These are phyloP conservation scores for Arrhamphus sclerolepis DNA, from an alignment of 2,797 vertebrate species.

Conservation along the genomic window DNA sequence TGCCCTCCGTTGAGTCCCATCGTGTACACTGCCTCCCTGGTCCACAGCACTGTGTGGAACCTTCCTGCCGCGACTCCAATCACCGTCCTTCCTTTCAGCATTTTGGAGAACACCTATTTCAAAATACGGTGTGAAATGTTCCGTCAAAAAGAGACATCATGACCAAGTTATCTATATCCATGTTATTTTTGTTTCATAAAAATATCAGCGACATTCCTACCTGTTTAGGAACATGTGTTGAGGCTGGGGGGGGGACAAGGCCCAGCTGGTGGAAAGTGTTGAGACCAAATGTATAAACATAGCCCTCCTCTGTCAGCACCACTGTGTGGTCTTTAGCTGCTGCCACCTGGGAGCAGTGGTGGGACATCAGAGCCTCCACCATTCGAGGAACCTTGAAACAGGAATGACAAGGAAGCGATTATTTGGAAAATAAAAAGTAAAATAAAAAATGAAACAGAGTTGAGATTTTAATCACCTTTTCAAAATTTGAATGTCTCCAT, in stretches of 20 bases:
- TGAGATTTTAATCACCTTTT: no score
- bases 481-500: no score
- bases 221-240: conserved; percentile 91
- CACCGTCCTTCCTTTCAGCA: conserved; percentile 89
- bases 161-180: not conserved
- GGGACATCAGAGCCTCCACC: conserved; percentile 89
- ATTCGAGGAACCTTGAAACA: conserved; percentile 87
- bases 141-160: no score
- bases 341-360: conserved; percentile 91
- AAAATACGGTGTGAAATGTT: not conserved
- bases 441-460: no score
- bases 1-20: conserved; percentile 97
- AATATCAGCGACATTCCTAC: conserved; percentile 57
- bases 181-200: not conserved
- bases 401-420: not conserved
- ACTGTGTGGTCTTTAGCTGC: conserved; percentile 97
- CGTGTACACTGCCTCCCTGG: conserved; percentile 94
- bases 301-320: conserved; percentile 94
- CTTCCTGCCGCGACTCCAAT: conserved; percentile 94
- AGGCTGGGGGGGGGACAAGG: conserved; percentile 86
- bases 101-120: conserved; percentile 90
- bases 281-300: conserved; percentile 93
- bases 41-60: conserved; percentile 98
- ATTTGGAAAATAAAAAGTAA: not conserved
- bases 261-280: conserved; percentile 96